Percentiles rank a stretch among this genome's conserved stretches.
Evolutionary conservation across 1,140 invertebrate species (phyloP).

Genomic region (Pararge aegeria): DNA sequence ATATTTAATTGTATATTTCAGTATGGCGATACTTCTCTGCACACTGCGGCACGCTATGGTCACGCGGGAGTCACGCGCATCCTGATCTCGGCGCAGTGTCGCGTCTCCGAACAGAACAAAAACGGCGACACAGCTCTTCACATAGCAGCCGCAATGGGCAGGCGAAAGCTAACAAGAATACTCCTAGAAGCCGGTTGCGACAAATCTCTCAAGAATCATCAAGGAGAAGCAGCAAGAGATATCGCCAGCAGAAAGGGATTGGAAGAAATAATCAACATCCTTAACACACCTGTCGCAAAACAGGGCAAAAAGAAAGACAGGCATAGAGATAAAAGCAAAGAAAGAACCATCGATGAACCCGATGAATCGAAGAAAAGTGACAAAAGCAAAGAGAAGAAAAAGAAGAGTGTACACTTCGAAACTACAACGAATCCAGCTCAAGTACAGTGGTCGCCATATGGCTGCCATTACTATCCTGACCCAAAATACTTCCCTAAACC

Average conservation of each 20-base stretch:
- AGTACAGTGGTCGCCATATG: slow-evolving; percentile 91
- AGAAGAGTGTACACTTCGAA: slow-evolving; percentile 77
- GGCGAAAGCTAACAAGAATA: slow-evolving; percentile 94
- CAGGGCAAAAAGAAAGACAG: slow-evolving; percentile 72
- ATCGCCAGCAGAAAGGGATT: slow-evolving; percentile 94
- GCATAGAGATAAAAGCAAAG: slow-evolving; percentile 75
- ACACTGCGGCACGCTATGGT: slow-evolving; percentile 96
- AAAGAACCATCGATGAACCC: slow-evolving; percentile 63
- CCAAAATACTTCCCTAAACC: slow-evolving; percentile 91
- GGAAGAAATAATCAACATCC: slow-evolving; percentile 89
- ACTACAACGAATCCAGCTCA: slow-evolving; percentile 54
- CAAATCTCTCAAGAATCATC: slow-evolving; percentile 90
- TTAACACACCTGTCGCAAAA: slow-evolving; percentile 82
- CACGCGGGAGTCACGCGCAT: slow-evolving; percentile 97
- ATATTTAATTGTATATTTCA: slow-evolving; percentile 78
- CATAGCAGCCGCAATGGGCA: slow-evolving; percentile 95
- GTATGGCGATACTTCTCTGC: slow-evolving; percentile 97
- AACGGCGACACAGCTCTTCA: slow-evolving; percentile 97
- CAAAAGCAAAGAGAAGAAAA: slow-evolving; percentile 76
- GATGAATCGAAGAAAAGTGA: slow-evolving; percentile 67
- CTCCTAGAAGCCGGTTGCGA: slow-evolving; percentile 93
- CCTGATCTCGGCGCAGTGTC: slow-evolving; percentile 92
- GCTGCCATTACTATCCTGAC: slow-evolving; percentile 93
- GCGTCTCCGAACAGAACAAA: slow-evolving; percentile 95
- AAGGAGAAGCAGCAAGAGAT: slow-evolving; percentile 94